A percentile compares a stretch with the other conserved stretches of the same genome.
Evolutionary conservation across 2,113 vertebrate species (phyloP).

Genomic region (Sinocyclocheilus maitianheensis): DNA sequence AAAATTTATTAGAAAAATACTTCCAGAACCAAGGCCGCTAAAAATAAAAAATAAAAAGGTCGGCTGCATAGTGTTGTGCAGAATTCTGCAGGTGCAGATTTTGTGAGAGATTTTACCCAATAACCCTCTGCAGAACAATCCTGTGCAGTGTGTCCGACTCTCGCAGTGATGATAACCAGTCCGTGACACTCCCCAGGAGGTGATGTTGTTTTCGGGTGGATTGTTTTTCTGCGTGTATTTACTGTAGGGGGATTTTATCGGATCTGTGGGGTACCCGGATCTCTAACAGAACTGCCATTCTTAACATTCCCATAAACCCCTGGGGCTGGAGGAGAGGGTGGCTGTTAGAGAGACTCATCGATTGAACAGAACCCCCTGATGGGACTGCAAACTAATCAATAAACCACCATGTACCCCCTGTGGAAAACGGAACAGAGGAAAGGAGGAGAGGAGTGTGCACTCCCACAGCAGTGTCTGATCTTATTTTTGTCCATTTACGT

Average conservation of each 20-base stretch:
- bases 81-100: not conserved
- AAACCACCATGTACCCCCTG: slow-evolving; percentile 64
- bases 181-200: not conserved
- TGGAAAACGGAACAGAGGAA: not conserved
- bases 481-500: slow-evolving; percentile 42
- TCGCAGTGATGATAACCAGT: slow-evolving; percentile 8
- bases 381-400: slow-evolving; percentile 71
- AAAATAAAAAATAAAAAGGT: too few species aligned
- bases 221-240: slow-evolving; percentile 18
- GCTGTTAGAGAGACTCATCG: slow-evolving; percentile 69
- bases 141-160: not conserved
- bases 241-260: slow-evolving; percentile 1
- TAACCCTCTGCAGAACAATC: not conserved
- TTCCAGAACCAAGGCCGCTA: not conserved
- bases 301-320: slow-evolving; percentile 62
- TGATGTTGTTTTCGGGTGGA: slow-evolving; percentile 30
- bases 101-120: not conserved
- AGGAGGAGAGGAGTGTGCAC: not conserved
- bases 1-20: not conserved
- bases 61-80: not conserved
- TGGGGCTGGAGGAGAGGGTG: slow-evolving; percentile 43
- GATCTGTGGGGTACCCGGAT: slow-evolving; percentile 55
- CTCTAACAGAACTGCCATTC: slow-evolving; percentile 58
- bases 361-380: slow-evolving; percentile 72
- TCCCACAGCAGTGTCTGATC: slow-evolving; percentile 38